Percentiles rank a stretch among this genome's conserved stretches.
These are phyloP conservation scores for Colius striatus DNA, from an alignment of 2,113 vertebrate species.

Conservation along the genomic window DNA sequence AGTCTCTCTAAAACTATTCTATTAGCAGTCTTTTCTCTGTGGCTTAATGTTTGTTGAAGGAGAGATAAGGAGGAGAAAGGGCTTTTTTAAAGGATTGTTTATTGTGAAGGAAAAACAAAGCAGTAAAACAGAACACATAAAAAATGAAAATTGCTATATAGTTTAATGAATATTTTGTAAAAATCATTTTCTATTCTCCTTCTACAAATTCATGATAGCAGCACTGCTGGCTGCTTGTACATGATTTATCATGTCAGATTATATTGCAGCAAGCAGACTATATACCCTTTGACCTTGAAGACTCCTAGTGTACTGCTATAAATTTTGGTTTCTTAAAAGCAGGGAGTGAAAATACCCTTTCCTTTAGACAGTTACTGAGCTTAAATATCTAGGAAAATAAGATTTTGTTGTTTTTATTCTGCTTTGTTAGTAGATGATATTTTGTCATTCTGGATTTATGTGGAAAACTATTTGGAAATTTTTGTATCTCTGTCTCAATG, in stretches of 20 bases:
- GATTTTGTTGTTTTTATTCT: not conserved
- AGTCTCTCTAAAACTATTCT: not conserved
- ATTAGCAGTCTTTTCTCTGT: constrained; percentile 1
- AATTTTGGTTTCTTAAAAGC: constrained; percentile 48
- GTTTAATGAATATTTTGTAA: constrained; percentile 69
- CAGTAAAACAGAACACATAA: constrained; percentile 53
- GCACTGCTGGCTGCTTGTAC: constrained; percentile 34
- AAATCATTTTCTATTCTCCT: constrained; percentile 52
- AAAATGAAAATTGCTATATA: constrained; percentile 58
- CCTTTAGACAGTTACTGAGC: not conserved
- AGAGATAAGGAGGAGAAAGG: constrained; percentile 7
- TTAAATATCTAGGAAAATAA: constrained; percentile 38
- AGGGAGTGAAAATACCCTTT: not conserved
- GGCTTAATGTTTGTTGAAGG: not conserved
- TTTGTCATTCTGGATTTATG: not conserved
- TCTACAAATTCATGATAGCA: constrained; percentile 30
- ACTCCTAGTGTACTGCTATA: constrained; percentile 30
- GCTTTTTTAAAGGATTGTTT: constrained; percentile 18
- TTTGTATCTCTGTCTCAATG: not conserved
- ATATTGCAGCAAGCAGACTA: constrained; percentile 64
- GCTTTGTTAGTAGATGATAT: not conserved
- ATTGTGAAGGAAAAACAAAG: constrained; percentile 43
- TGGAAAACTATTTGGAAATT: constrained; percentile 20
- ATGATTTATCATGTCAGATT: constrained; percentile 67
- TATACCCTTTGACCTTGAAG: constrained; percentile 71